Percentiles rank a stretch among this genome's conserved stretches.
These are phyloP conservation scores for Panulirus ornatus DNA, from an alignment of 1,140 invertebrate species.

Conservation along the genomic window DNA sequence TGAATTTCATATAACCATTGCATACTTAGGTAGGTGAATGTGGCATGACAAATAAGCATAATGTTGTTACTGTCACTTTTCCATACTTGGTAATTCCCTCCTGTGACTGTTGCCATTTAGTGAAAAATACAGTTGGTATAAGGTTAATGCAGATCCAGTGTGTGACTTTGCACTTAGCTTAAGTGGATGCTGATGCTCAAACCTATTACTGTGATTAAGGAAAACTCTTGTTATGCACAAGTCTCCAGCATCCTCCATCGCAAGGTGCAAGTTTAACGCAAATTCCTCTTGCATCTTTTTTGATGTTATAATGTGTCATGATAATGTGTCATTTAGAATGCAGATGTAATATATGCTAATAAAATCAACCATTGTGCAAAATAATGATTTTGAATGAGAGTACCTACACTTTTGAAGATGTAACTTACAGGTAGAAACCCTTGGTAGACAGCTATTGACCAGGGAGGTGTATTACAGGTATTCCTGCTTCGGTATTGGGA, in stretches of 20 bases:
- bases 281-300: slow-evolving; percentile 37
- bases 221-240: slow-evolving; percentile 16
- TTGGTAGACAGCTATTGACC: no score
- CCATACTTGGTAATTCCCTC: not conserved
- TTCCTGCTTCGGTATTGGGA: no score
- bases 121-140: slow-evolving; percentile 12
- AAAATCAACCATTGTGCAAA: not conserved
- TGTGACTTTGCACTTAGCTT: slow-evolving; percentile 28
- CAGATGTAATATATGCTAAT: slow-evolving; percentile 35
- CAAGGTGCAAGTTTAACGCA: slow-evolving; percentile 24
- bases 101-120: slow-evolving; percentile 12
- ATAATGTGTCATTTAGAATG: slow-evolving; percentile 31
- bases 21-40: not conserved
- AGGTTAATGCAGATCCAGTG: slow-evolving; percentile 13
- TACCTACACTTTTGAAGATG: no score
- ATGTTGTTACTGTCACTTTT: not conserved
- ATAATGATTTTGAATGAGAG: not conserved
- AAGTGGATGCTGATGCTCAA: slow-evolving; percentile 36
- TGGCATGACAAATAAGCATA: not conserved
- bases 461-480: no score
- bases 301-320: slow-evolving; percentile 2
- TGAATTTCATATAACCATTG: not conserved
- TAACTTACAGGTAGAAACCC: no score
- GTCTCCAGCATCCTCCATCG: slow-evolving; percentile 33
- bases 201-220: slow-evolving; percentile 29